A percentile compares a stretch with the other conserved stretches of the same genome.
Evolutionary conservation across 2,888 invertebrate genomes (phyloP).

Genomic region (Ellobium chinense): DNA sequence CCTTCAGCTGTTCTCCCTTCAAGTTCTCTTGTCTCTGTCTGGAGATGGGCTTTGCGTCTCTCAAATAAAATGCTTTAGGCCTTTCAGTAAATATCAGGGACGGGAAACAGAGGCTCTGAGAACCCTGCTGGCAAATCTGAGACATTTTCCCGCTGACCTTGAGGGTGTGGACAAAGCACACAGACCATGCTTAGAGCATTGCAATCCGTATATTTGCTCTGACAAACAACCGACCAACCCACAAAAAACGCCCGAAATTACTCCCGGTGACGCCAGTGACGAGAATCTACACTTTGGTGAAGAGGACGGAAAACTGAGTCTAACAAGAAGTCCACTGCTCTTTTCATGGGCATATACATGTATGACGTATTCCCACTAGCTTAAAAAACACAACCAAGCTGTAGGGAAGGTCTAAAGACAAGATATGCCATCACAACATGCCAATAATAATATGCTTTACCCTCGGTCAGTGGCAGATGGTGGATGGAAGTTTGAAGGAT

Average conservation of each 20-base stretch:
- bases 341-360: too few species aligned
- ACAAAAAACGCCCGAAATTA: not conserved
- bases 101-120: not conserved
- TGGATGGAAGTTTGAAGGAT: too few species aligned
- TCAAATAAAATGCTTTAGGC: not conserved
- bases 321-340: too few species aligned
- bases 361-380: too few species aligned
- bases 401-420: too few species aligned
- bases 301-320: too few species aligned
- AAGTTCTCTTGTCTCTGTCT: not conserved
- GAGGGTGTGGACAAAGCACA: slow-evolving; percentile 31
- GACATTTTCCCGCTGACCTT: slow-evolving; percentile 20
- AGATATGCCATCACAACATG: too few species aligned
- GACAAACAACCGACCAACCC: slow-evolving; percentile 17
- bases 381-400: too few species aligned
- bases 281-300: too few species aligned
- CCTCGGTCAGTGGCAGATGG: too few species aligned
- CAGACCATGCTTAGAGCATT: slow-evolving; percentile 16
- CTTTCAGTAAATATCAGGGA: slow-evolving; percentile 5
- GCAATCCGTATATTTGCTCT: slow-evolving; percentile 17
- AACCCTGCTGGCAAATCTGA: slow-evolving; percentile 14
- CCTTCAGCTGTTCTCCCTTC: not conserved
- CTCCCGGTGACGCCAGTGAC: too few species aligned
- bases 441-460: too few species aligned
- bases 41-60: not conserved